phyloP scores from a whole-genome alignment of 2,113 vertebrate genomes.

The Catharus minimus region DNA sequence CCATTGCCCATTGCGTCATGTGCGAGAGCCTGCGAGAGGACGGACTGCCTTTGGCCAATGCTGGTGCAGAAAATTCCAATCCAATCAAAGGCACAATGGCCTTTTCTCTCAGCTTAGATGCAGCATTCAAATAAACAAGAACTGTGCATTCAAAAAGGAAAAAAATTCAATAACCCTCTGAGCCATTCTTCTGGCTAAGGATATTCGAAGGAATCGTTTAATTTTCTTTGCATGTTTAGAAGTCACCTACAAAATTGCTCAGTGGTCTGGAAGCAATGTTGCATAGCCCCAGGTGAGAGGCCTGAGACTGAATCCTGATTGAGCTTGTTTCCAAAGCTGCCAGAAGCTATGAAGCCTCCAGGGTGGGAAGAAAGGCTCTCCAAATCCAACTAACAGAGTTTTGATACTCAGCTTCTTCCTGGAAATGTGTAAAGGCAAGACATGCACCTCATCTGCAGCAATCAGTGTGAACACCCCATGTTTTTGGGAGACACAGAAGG shows the following conservation, averaged over 20 bases:
- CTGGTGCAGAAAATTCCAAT: neutral
- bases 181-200: slow-evolving; percentile 45
- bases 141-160: neutral
- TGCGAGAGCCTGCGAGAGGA: neutral
- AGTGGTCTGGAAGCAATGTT: neutral
- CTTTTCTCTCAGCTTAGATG: slow-evolving; percentile 31
- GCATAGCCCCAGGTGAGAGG: neutral
- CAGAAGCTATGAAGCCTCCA: neutral
- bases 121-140: slow-evolving; percentile 49
- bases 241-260: slow-evolving; percentile 29
- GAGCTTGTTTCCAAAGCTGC: slow-evolving; percentile 4
- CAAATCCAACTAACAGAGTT: neutral
- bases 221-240: slow-evolving; percentile 60
- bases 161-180: slow-evolving; percentile 21
- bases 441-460: neutral
- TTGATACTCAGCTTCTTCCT: neutral
- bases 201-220: slow-evolving; percentile 13
- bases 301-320: neutral
- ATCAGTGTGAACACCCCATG: neutral
- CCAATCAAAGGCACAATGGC: neutral
- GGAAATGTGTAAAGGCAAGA: neutral
- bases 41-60: neutral
- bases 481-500: neutral
- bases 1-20: neutral
- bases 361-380: neutral